These are phyloP conservation scores for Xerus rutilus DNA, from an alignment of 2,797 vertebrate species.

Conservation along the genomic window DNA sequence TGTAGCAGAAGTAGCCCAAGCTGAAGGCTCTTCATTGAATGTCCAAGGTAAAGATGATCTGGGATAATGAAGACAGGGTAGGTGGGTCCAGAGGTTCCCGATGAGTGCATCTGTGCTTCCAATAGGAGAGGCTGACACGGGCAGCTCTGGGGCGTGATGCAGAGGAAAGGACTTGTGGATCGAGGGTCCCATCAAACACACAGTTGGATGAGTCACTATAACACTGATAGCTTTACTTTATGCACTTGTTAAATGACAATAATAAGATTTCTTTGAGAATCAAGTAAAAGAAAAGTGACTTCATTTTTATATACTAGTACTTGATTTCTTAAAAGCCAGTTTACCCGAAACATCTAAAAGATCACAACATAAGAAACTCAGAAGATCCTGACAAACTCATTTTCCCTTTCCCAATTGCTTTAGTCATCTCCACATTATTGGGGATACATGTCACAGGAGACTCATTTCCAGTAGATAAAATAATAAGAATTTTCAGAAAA, in stretches of 20 bases:
- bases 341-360: background rate
- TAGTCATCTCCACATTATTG: slow-evolving; percentile 25
- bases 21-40: background rate
- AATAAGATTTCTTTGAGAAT: slow-evolving; percentile 21
- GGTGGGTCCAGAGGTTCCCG: background rate
- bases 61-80: background rate
- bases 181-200: too few relatives aligned
- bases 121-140: background rate
- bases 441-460: background rate
- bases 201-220: background rate
- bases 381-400: background rate
- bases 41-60: background rate
- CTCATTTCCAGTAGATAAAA: slow-evolving; percentile 43
- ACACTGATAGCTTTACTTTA: background rate
- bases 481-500: background rate
- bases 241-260: slow-evolving; percentile 10
- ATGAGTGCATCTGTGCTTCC: background rate
- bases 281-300: background rate
- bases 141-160: background rate
- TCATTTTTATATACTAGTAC: background rate
- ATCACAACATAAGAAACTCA: background rate
- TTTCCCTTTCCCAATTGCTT: slow-evolving; percentile 5
- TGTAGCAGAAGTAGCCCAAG: background rate
- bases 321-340: background rate
- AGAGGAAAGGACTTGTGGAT: background rate